Conservation (phyloP, 2,888 invertebrate genomes). For the Stenoptilia bipunctidactyla region DNA sequence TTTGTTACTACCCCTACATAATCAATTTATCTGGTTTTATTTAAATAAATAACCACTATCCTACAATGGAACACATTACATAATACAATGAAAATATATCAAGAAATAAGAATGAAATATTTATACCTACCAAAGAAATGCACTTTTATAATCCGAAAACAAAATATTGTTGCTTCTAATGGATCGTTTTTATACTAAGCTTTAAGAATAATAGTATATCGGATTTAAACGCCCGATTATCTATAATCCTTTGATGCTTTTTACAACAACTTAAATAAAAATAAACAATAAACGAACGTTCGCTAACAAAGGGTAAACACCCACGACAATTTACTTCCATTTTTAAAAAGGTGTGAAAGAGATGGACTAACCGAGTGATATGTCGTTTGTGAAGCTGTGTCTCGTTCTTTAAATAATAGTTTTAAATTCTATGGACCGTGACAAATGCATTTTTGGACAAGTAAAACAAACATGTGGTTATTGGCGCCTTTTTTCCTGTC, state of each 20-base stretch:
- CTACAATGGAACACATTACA: no score
- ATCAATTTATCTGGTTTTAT: no score
- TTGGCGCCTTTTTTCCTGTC: conserved; percentile 13
- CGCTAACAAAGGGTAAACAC: not conserved
- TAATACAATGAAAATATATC: no score
- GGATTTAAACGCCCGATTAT: not conserved
- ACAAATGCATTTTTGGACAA: conserved; percentile 38
- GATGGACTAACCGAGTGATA: not conserved
- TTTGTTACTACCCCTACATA: no score
- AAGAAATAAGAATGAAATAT: no score
- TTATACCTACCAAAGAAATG: no score
- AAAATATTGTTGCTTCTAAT: no score
- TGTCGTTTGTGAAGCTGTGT: not conserved
- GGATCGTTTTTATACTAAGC: no score
- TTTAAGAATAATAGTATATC: no score
- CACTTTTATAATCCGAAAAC: no score
- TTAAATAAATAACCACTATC: no score
- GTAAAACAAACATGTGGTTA: conserved; percentile 44
- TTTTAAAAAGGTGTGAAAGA: not conserved
- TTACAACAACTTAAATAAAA: not conserved
- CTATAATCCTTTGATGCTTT: not conserved
- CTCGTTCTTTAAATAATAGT: not conserved
- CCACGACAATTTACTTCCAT: not conserved
- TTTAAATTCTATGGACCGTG: conserved; percentile 18
- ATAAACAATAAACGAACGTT: not conserved